phyloP scores from a whole-genome alignment of 2,797 vertebrate genomes.

The Pipistrellus pipistrellus region DNA sequence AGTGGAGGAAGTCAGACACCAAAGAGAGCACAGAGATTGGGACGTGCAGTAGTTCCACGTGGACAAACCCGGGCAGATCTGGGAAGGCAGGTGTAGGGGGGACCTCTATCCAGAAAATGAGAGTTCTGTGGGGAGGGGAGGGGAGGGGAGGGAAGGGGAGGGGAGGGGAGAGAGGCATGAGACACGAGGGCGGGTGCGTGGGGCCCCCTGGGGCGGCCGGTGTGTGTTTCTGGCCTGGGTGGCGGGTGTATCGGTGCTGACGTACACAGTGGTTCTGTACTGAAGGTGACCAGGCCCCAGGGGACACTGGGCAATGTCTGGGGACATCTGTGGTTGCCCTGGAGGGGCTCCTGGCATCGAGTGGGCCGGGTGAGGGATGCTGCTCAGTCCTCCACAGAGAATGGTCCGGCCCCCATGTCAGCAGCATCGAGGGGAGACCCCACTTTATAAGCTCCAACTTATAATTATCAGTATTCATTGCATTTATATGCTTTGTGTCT shows the following conservation, averaged over 20 bases:
- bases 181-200: accelerated
- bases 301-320: neutral
- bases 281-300: neutral
- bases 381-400: neutral
- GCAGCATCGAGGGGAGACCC: neutral
- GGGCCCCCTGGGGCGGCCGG: neutral
- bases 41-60: neutral
- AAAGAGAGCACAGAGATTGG: neutral
- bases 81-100: neutral
- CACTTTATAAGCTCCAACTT: neutral
- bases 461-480: neutral
- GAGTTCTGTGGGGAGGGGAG: neutral
- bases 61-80: neutral
- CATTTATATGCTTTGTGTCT: neutral
- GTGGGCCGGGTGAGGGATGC: neutral
- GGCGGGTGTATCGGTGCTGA: neutral
- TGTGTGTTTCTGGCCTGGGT: neutral
- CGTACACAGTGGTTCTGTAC: neutral
- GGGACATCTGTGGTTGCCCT: neutral
- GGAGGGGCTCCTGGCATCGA: neutral
- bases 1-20: neutral
- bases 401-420: accelerated
- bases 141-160: neutral
- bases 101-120: neutral
- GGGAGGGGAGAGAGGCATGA: accelerated